Evolutionary conservation across 2,113 vertebrate genomes (phyloP).

Genomic region (Rhabdomys dilectus): DNA sequence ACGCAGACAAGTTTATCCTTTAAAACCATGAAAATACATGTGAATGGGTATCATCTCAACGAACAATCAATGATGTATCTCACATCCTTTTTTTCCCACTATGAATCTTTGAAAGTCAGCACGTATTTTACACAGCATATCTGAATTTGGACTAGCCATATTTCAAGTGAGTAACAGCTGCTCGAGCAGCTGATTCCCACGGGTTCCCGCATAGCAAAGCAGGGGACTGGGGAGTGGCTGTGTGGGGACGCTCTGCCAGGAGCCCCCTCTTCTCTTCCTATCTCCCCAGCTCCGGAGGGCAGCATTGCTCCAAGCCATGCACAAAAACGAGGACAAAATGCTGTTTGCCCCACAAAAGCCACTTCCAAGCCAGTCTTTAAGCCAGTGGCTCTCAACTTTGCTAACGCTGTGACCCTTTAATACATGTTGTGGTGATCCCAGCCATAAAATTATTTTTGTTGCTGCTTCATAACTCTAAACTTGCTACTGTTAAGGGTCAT

Average conservation of each 20-base stretch:
- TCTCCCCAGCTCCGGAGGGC: background rate
- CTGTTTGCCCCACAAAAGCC: background rate
- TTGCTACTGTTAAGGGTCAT: background rate
- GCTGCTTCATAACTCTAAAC: background rate
- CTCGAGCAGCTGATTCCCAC: background rate
- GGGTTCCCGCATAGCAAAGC: background rate
- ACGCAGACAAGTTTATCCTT: background rate
- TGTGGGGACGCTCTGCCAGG: background rate
- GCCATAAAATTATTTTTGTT: background rate
- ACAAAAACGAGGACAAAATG: background rate
- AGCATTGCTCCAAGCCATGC: background rate
- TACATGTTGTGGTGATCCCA: background rate
- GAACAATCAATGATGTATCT: background rate
- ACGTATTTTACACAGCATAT: background rate
- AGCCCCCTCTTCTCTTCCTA: fast-evolving
- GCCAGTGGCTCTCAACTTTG: background rate
- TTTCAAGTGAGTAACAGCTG: background rate
- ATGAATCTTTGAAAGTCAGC: background rate
- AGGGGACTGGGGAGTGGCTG: background rate
- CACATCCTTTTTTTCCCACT: background rate
- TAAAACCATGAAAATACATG: constrained; percentile 25
- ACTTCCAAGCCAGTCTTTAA: background rate
- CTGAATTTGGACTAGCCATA: background rate
- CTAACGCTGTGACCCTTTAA: background rate
- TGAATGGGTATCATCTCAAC: background rate